A percentile compares a stretch with the other conserved stretches of the same genome.
Conservation (phyloP, 2,888 invertebrate species). For the Linyphia triangularis region DNA sequence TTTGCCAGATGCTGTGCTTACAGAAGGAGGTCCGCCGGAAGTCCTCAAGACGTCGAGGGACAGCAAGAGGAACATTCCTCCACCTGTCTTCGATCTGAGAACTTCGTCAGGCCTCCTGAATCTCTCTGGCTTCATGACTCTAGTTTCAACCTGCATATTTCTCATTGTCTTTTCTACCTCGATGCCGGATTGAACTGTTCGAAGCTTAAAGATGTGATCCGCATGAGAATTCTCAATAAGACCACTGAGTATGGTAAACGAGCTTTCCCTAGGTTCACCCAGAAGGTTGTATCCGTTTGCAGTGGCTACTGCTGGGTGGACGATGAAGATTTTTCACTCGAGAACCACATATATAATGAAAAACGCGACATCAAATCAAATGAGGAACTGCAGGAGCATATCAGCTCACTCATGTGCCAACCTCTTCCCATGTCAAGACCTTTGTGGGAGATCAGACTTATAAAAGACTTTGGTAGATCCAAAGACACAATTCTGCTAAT, state of each 20-base stretch:
- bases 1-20: conserved; percentile 78
- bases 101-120: conserved; percentile 80
- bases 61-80: neutral
- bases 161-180: conserved; percentile 81
- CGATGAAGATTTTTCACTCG: conserved; percentile 81
- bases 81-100: conserved; percentile 56
- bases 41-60: conserved; percentile 9
- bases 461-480: conserved; percentile 80
- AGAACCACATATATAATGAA: conserved; percentile 81
- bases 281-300: conserved; percentile 79
- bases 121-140: conserved; percentile 81
- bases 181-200: conserved; percentile 81
- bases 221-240: conserved; percentile 80
- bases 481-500: conserved; percentile 81
- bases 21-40: conserved; percentile 21
- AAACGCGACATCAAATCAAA: conserved; percentile 79
- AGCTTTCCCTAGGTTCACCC: conserved; percentile 81
- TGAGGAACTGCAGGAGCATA: conserved; percentile 80
- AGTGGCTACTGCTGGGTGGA: conserved; percentile 82
- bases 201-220: conserved; percentile 81
- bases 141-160: conserved; percentile 79
- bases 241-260: conserved; percentile 79
- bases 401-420: conserved; percentile 80
- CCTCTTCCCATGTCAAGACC: conserved; percentile 81
- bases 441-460: conserved; percentile 82